A percentile compares a stretch with the other conserved stretches of the same genome.
Evolutionary conservation across 2,888 invertebrate genomes (phyloP).

Genomic region (Pachymerium ferrugineum): DNA sequence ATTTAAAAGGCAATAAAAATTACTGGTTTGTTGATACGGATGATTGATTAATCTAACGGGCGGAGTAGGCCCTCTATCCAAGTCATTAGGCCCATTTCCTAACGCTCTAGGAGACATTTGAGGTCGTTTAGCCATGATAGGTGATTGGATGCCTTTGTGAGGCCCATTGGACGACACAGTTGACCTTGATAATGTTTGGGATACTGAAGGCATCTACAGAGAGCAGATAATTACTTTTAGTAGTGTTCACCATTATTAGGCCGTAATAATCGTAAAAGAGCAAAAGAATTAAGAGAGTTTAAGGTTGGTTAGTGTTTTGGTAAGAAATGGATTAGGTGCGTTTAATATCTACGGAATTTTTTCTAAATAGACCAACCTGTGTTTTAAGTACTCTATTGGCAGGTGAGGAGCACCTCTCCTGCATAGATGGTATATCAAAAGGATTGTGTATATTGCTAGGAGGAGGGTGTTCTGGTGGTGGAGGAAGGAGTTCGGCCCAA

Average conservation of each 20-base stretch:
- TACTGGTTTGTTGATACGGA: background rate
- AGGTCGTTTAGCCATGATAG: slow-evolving; percentile 36
- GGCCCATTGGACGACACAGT: background rate
- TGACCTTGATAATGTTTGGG: background rate
- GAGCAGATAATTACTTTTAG: no score
- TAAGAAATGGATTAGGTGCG: no score
- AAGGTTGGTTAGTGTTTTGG: no score
- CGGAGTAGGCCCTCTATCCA: slow-evolving; percentile 37
- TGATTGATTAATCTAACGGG: slow-evolving; percentile 36
- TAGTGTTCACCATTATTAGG: no score
- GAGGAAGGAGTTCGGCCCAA: slow-evolving; percentile 47
- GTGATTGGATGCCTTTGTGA: slow-evolving; percentile 38
- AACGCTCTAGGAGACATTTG: slow-evolving; percentile 37
- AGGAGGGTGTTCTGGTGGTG: slow-evolving; percentile 50
- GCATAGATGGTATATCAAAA: slow-evolving; percentile 40
- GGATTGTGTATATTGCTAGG: slow-evolving; percentile 45
- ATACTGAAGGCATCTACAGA: background rate
- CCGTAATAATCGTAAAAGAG: no score
- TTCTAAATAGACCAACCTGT: slow-evolving; percentile 31
- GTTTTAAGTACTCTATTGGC: slow-evolving; percentile 35
- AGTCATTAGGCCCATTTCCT: slow-evolving; percentile 25
- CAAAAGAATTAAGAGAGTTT: no score
- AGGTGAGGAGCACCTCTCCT: slow-evolving; percentile 38
- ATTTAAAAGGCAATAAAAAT: no score
- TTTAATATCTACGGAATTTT: slow-evolving; percentile 23